Base-by-base conservation (phyloP, 2,888 invertebrate genomes). In the Microchrysa polita region DNA sequence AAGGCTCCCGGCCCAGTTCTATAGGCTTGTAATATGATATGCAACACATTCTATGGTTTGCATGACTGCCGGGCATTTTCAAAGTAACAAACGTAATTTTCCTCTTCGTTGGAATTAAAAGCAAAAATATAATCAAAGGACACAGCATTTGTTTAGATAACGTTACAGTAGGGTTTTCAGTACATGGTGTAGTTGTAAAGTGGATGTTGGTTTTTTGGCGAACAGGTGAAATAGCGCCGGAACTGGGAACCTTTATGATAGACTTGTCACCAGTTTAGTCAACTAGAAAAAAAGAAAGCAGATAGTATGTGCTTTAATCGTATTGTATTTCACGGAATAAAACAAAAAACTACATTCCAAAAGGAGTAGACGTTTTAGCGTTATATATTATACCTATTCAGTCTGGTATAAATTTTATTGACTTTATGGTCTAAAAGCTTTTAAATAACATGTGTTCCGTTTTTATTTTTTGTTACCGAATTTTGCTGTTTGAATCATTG, bases 91-190 rank as follows among this genome's bases (percentile, higher is more conserved):
- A 65, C 18, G 65, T 48, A 65, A 69, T 69, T 69, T 69, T 69
- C 69, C 69, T 69, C 69, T 55, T 40, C 57, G 57, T 40, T 69
- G 57, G 34, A 69, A 69, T 57, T 20, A 55, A 69, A 69, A 57
- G 69, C 40, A 22, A 34, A 55, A 69, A 65, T n/a, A n/a, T 65
- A 65, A 65, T 65, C 65, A 65, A 65, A 65, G 65, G 65, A 48
- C 65, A 65, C 4, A 34, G n/a, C 18, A 61, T 12, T 22, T n/a
- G 12, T 12, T 22, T 14, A 65, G 65, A 65, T 65, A 65, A 65
- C 65, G 48, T 22, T 48, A 65, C 65, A 40, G 14, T 22, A 48
- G 20, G 48, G n/a, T n/a, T 65, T 48, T 65, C 27, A 34, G 4
- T 34, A 34, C n/a, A n/a, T n/a, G 16, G 63, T 48, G 44, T 65